These are phyloP conservation scores for Epinotia bilunana DNA, from an alignment of 2,888 invertebrate species.

Conservation along the genomic window DNA sequence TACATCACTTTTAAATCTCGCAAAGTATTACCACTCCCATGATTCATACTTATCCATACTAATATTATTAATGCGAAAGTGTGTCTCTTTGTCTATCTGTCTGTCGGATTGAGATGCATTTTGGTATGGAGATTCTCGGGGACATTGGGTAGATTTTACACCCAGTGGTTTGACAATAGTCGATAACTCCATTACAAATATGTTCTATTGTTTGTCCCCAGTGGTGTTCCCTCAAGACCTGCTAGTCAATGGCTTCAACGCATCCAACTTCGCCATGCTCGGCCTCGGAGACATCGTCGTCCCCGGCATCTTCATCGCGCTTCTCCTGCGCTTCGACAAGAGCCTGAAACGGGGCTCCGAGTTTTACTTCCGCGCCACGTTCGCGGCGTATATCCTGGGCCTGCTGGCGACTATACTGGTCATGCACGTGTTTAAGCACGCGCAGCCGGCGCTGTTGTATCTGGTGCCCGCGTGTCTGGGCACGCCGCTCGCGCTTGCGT, in stretches of 20 bases:
- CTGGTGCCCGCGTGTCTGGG: conserved; percentile 98
- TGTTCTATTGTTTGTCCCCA: conserved; percentile 64
- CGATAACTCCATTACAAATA: too few species aligned
- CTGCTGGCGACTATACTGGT: conserved; percentile 97
- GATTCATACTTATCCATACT: too few species aligned
- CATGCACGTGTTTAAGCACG: conserved; percentile 99
- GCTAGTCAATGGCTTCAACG: conserved; percentile 94
- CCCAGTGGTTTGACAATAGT: too few species aligned
- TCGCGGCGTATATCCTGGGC: conserved; percentile 96
- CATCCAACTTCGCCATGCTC: conserved; percentile 98
- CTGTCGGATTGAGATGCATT: too few species aligned
- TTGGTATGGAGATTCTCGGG: too few species aligned
- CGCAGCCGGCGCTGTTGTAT: conserved; percentile 98
- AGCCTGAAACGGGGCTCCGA: conserved; percentile 92
- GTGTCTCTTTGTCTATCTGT: too few species aligned
- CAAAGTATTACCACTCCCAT: too few species aligned
- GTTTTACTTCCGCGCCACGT: conserved; percentile 94
- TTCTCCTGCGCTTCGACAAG: conserved; percentile 97
- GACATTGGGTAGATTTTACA: too few species aligned
- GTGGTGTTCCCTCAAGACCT: conserved; percentile 99
- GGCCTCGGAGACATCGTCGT: conserved; percentile 99
- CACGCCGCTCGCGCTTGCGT: conserved; percentile 94
- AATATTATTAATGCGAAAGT: too few species aligned
- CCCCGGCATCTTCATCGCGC: conserved; percentile 99
- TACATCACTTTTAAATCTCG: too few species aligned